phyloP scores from a whole-genome alignment of 2,888 invertebrate species.

The Synergus gifuensis region DNA sequence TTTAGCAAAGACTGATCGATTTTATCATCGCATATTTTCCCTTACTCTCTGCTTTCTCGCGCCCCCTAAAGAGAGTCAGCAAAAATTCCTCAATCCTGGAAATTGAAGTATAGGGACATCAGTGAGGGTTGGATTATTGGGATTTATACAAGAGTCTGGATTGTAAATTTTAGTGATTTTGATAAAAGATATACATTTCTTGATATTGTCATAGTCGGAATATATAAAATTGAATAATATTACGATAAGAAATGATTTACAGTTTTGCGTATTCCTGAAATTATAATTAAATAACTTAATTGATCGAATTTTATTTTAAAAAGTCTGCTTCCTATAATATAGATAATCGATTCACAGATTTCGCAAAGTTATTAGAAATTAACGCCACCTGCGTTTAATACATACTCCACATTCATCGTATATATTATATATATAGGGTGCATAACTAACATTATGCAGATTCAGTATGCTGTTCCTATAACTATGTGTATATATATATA shows the following conservation, averaged over 20 bases:
- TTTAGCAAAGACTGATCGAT: constrained; percentile 1
- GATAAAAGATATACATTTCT: neutral
- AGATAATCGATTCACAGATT: neutral
- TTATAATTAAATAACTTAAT: too few species aligned
- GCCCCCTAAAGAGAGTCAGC: constrained; percentile 7
- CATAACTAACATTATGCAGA: neutral
- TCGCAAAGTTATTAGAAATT: neutral
- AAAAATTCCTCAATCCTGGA: neutral
- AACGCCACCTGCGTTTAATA: constrained; percentile 4
- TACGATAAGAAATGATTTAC: too few species aligned
- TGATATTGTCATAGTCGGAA: neutral
- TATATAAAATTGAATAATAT: too few species aligned
- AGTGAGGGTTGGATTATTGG: neutral
- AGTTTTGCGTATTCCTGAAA: too few species aligned
- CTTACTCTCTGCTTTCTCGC: constrained; percentile 8
- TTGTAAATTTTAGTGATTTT: neutral
- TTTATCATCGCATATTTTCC: constrained; percentile 9
- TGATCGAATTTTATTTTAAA: too few species aligned
- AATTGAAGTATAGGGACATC: neutral
- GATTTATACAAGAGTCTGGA: neutral
- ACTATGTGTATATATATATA: neutral
- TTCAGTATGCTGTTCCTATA: neutral
- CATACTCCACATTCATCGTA: neutral
- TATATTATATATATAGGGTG: neutral
- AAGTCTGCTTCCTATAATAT: too few species aligned